Base-by-base conservation (phyloP, 1,140 invertebrate species). In the Bombus sylvicola region DNA sequence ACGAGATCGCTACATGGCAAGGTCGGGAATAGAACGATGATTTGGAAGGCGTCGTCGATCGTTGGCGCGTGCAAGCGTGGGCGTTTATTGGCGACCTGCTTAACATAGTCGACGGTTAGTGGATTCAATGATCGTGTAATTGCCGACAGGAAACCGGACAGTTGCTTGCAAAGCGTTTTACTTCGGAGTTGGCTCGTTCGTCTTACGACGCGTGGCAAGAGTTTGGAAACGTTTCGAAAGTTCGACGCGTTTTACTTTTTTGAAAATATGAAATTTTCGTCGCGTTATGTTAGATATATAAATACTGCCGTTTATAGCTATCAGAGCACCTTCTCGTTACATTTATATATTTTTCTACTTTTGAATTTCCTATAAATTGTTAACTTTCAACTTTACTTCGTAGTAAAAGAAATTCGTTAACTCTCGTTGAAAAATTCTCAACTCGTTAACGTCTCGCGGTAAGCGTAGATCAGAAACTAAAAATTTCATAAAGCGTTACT, bases 41-140 rank as follows among this genome's bases (percentile, higher is more conserved):
- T 83, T 83, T 69, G 74, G 69, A 78, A 84, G 81, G 73, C 77
- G 75, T 77, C 82, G 80, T 83, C 81, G 74, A 77, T 62, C 62
- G 74, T 71, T 41, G 64, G 68, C 64, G 78, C 62, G 87, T 83
- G 75, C 43, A 84, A 77, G 72, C 77, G 89, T 90, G 89, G 89
- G 89, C 89, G 89, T 90, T 90, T 86, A 90, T 90, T 86, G 89
- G 87, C 78, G 89, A 90, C 89, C 89, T 87, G 89, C 57, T 90
- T 90, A 90, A 90, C 80, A 86, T 74, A 88, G 87, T 74, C 89
- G 89, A 88, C 83, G 81, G 89, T 90, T 90, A 90, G 87, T 28
- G 87, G 89, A 88, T 85, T 88, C 89, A 90, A 88, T 88, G 89
- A 90, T 90, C 89, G 89, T 90, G 89, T 90, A 90, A 90, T 90